Conservation (phyloP, 2,888 invertebrate genomes). For the Drosophila borborema region DNA sequence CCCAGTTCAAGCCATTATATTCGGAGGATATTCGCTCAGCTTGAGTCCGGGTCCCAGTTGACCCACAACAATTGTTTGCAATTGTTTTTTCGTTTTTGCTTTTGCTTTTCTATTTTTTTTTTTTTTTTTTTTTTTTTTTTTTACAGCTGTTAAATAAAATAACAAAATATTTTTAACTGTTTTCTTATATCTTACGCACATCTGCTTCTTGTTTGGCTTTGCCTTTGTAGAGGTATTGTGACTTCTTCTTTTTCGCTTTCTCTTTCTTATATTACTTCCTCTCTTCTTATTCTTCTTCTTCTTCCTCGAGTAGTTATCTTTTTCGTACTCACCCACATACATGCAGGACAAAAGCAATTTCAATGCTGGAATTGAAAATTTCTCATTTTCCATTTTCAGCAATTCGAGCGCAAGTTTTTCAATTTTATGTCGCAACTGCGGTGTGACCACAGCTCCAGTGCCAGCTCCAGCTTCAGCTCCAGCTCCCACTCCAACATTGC, state of each 20-base stretch:
- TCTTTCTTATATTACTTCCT: constrained; percentile 12
- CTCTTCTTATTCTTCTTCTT: constrained; percentile 13
- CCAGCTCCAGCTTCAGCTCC: constrained; percentile 24
- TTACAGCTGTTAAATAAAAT: constrained; percentile 60
- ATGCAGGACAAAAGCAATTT: constrained; percentile 92
- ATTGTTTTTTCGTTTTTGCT: background rate
- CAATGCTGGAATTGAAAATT: constrained; percentile 89
- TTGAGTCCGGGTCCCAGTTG: background rate
- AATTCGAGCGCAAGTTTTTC: constrained; percentile 89
- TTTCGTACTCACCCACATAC: constrained; percentile 88
- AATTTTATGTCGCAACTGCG: constrained; percentile 88
- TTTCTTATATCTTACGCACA: constrained; percentile 36
- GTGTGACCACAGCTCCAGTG: constrained; percentile 84
- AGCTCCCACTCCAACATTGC: constrained; percentile 7
- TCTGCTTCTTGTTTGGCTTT: constrained; percentile 25
- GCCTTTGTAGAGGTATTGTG: constrained; percentile 28
- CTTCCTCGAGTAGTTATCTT: constrained; percentile 8
- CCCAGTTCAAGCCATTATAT: background rate
- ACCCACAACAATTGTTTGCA: constrained; percentile 3
- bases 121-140: too few species aligned
- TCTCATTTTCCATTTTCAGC: constrained; percentile 89
- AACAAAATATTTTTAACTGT: constrained; percentile 55
- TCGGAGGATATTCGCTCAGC: background rate
- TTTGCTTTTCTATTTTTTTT: too few species aligned
- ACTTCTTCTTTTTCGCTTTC: constrained; percentile 20